Evolutionary conservation across 1,140 invertebrate species (phyloP).

Genomic region (Nephotettix cincticeps): DNA sequence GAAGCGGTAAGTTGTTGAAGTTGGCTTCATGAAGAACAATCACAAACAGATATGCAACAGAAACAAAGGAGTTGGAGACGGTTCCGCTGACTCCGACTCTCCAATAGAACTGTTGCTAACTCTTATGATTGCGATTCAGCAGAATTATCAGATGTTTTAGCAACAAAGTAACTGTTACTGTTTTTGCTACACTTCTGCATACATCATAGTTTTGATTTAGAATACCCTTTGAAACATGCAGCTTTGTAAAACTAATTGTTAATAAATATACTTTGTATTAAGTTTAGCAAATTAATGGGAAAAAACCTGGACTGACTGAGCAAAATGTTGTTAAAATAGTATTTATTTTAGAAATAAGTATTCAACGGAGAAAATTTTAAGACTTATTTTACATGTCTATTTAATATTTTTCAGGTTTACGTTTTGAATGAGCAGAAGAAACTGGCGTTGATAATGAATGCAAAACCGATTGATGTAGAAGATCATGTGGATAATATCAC

Average conservation of each 20-base stretch:
- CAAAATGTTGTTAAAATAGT: neutral
- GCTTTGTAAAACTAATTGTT: no score
- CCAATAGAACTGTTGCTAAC: neutral
- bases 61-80: neutral
- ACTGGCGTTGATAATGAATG: slow-evolving; percentile 72
- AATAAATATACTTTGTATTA: no score
- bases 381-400: slow-evolving; percentile 1
- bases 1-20: no score
- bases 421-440: slow-evolving; percentile 78
- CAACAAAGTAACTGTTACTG: no score
- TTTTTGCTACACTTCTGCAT: neutral
- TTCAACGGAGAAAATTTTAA: neutral
- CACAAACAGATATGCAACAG: no score
- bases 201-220: no score
- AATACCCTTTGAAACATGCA: no score
- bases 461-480: slow-evolving; percentile 72
- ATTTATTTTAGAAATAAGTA: neutral
- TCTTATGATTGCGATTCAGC: no score
- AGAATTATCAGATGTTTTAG: no score
- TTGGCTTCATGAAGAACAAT: no score
- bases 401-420: slow-evolving; percentile 61
- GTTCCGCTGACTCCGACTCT: neutral
- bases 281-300: no score
- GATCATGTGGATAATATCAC: slow-evolving; percentile 68
- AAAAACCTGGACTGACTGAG: no score